phyloP scores from a whole-genome alignment of 2,888 invertebrate species.

The Scrobipalpa atriplicella region DNA sequence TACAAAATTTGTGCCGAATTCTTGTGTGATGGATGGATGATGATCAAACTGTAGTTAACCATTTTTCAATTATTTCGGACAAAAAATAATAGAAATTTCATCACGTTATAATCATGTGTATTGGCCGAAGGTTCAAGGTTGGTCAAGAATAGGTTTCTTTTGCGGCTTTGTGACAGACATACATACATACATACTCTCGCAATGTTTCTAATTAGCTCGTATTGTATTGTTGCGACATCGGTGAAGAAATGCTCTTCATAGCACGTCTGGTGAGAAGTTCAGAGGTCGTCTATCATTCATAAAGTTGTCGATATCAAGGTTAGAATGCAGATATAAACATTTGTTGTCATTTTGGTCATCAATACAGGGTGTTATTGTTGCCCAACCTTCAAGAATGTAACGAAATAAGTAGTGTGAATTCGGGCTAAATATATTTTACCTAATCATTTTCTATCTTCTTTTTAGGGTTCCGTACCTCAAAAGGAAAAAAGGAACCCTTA shows the following conservation, averaged over 20 bases:
- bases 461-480: too few relatives aligned
- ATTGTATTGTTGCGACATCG: conserved; percentile 28
- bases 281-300: conserved; percentile 25
- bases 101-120: background rate
- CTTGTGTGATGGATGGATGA: background rate
- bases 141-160: conserved; percentile 7
- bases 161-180: conserved; percentile 24
- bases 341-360: background rate
- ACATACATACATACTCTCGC: conserved; percentile 28
- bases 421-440: too few relatives aligned
- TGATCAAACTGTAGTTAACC: background rate
- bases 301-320: conserved; percentile 27
- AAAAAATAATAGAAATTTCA: conserved; percentile 19
- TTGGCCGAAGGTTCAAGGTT: conserved; percentile 9
- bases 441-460: too few relatives aligned
- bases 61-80: conserved; percentile 15
- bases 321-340: background rate
- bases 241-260: conserved; percentile 29
- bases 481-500: too few relatives aligned
- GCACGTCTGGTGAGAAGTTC: conserved; percentile 11
- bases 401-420: too few relatives aligned
- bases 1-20: too few relatives aligned
- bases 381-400: too few relatives aligned
- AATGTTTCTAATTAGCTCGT: conserved; percentile 18
- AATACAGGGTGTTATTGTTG: background rate